Evolutionary conservation across 2,797 vertebrate species (phyloP).

Genomic region (Sebastiscus tertius): DNA sequence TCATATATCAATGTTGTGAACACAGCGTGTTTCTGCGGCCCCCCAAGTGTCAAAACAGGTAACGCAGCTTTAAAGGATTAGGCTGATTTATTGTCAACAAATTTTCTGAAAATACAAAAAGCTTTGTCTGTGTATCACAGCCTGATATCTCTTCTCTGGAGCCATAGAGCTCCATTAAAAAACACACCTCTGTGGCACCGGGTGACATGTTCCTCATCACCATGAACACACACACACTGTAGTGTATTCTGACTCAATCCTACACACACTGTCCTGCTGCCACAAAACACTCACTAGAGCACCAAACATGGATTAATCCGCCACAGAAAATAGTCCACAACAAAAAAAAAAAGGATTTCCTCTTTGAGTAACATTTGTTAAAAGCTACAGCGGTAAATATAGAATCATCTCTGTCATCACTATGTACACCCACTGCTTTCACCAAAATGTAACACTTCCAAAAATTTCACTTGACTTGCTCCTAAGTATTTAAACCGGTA

Average conservation of each 20-base stretch:
- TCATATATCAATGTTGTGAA: no score
- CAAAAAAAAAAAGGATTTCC: neutral
- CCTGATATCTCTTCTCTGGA: neutral
- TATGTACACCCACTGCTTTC: neutral
- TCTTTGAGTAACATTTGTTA: neutral
- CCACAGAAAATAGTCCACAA: neutral
- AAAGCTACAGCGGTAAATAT: neutral
- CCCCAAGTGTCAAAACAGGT: neutral
- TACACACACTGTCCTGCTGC: neutral
- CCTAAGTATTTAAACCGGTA: neutral
- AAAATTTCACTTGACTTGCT: constrained; percentile 1
- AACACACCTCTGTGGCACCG: neutral
- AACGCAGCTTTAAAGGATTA: neutral
- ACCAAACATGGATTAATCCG: neutral
- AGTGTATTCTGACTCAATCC: neutral
- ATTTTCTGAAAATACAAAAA: neutral
- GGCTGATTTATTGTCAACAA: neutral
- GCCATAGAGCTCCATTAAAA: neutral
- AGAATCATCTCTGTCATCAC: neutral
- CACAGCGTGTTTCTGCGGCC: no score
- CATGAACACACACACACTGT: neutral
- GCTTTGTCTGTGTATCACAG: neutral
- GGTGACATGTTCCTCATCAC: neutral
- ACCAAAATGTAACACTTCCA: neutral
- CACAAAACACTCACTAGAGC: neutral